Evolutionary conservation across 2,797 vertebrate genomes (phyloP).

Genomic region (Gymnoscopelus microlampas): DNA sequence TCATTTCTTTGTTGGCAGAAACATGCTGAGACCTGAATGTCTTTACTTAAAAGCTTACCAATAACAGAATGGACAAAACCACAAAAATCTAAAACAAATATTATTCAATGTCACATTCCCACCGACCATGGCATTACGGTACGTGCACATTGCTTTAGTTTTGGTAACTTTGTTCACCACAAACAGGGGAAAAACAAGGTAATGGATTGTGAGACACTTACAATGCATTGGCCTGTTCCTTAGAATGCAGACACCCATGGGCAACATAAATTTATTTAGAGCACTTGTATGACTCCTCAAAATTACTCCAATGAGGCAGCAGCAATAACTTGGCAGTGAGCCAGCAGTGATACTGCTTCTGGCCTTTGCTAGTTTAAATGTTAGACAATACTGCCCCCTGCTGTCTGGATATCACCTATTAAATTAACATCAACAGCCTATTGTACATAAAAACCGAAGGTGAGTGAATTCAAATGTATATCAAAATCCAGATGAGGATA

Average conservation of each 20-base stretch:
- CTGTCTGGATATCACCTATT: constrained; percentile 29
- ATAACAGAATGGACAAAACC: constrained; percentile 33
- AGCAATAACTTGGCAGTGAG: neutral
- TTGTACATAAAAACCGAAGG: no score
- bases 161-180: constrained; percentile 20
- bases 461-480: no score
- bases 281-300: constrained; percentile 11
- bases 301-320: constrained; percentile 1
- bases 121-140: constrained; percentile 24
- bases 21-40: constrained; percentile 36
- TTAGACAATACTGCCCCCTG: constrained; percentile 73
- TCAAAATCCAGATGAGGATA: no score
- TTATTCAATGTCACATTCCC: constrained; percentile 41
- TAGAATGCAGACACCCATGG: neutral
- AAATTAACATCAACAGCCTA: no score
- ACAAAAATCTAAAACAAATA: constrained; percentile 49
- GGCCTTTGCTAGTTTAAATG: constrained; percentile 24
- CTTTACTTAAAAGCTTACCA: constrained; percentile 34
- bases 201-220: neutral
- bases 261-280: neutral
- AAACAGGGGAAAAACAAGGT: constrained; percentile 29
- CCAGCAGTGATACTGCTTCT: neutral
- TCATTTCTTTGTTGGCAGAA: constrained; percentile 55
- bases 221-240: neutral
- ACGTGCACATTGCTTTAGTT: constrained; percentile 40